Percentiles rank a stretch among this genome's conserved stretches.
Conservation (phyloP, 2,797 vertebrate genomes). For the Anolis apletophallus region DNA sequence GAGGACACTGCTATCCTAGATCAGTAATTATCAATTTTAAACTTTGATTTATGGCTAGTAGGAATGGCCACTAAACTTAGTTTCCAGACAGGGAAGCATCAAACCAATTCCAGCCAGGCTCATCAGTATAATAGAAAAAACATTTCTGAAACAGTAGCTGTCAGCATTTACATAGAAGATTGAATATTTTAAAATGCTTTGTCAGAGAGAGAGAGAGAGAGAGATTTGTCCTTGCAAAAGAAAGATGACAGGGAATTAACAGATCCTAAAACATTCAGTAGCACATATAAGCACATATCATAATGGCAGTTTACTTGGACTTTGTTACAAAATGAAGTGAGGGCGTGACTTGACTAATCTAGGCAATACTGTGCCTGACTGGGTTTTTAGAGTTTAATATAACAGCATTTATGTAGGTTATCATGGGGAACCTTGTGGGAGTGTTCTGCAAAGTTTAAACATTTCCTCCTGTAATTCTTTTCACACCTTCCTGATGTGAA, state of each 20-base stretch:
- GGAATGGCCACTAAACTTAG: neutral
- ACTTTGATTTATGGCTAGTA: neutral
- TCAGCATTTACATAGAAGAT: neutral
- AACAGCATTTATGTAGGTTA: neutral
- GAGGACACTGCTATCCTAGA: too few species aligned
- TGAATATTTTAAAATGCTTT: neutral
- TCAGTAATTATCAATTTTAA: neutral
- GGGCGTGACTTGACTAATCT: neutral
- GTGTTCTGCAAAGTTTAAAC: neutral
- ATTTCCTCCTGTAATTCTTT: neutral
- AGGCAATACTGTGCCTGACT: neutral
- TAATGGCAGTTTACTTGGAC: neutral
- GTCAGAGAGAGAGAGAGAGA: neutral
- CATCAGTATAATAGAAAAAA: neutral
- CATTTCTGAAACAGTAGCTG: neutral
- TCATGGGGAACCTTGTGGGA: neutral
- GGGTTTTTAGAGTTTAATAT: neutral
- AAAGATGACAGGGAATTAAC: neutral
- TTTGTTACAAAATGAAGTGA: neutral
- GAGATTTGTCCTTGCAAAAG: neutral
- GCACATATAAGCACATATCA: neutral
- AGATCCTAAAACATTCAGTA: neutral
- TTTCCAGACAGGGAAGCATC: neutral
- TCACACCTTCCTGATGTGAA: neutral
- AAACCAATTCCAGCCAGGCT: neutral